These are phyloP conservation scores for Temnothorax nylanderi DNA, from an alignment of 1,140 invertebrate species.

Conservation along the genomic window DNA sequence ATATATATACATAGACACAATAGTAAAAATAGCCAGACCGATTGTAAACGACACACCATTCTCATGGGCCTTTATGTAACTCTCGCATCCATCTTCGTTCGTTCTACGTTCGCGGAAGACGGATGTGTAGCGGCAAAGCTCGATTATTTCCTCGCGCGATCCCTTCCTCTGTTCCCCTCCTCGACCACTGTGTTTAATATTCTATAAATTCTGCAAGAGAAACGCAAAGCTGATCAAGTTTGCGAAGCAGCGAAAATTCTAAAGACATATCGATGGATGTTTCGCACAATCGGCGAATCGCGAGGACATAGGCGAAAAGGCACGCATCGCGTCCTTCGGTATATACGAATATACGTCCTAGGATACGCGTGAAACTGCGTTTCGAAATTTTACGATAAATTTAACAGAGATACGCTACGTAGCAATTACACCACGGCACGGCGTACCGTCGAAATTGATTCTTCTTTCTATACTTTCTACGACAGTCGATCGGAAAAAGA, in stretches of 20 bases:
- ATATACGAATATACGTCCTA: too few relatives aligned
- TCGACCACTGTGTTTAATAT: background rate
- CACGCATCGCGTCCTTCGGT: background rate
- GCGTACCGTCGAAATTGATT: background rate
- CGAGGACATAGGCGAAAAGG: background rate
- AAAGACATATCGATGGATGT: background rate
- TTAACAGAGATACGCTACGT: background rate
- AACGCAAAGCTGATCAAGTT: background rate
- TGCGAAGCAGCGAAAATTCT: slow-evolving; percentile 7
- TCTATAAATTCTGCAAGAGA: slow-evolving; percentile 32
- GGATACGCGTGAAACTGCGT: too few relatives aligned
- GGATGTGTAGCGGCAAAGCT: background rate
- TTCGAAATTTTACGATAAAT: too few relatives aligned
- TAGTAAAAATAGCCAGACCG: slow-evolving; percentile 17
- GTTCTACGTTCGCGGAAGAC: slow-evolving; percentile 1
- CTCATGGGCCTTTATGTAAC: slow-evolving; percentile 13
- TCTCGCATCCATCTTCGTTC: slow-evolving; percentile 22
- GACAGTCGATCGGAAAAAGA: background rate
- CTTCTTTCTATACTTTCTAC: background rate
- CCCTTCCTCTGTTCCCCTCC: too few relatives aligned
- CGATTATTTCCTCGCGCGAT: too few relatives aligned
- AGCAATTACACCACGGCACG: background rate
- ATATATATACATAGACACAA: too few relatives aligned
- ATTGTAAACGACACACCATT: slow-evolving; percentile 26
- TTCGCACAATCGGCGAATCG: background rate